A percentile compares a stretch with the other conserved stretches of the same genome.
phyloP scores from a whole-genome alignment of 2,113 vertebrate genomes.

The Theristicus caerulescens region DNA sequence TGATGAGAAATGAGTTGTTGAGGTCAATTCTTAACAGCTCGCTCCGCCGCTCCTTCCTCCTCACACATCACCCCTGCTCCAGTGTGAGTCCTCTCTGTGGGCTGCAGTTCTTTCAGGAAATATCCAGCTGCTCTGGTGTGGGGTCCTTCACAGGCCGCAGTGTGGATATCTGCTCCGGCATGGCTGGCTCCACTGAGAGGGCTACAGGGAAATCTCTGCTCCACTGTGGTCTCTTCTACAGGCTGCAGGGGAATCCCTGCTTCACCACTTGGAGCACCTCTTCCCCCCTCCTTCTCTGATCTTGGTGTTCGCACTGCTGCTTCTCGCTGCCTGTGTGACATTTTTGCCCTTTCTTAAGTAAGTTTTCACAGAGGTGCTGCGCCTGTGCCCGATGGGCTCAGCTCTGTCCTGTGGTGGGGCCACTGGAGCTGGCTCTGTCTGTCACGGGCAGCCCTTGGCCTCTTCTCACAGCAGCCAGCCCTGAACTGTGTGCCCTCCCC shows the following conservation, averaged over 20 bases:
- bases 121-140: no score
- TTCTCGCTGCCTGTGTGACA: neutral
- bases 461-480: neutral
- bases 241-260: neutral
- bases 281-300: neutral
- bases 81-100: neutral
- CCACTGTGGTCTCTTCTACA: neutral
- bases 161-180: neutral
- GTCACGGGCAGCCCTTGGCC: neutral
- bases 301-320: neutral
- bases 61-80: neutral
- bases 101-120: neutral
- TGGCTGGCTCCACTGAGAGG: neutral
- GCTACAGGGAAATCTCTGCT: neutral
- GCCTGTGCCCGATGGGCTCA: neutral
- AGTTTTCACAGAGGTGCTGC: neutral
- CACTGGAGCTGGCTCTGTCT: neutral
- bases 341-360: neutral
- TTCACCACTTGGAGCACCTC: neutral
- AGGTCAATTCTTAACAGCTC: neutral
- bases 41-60: neutral
- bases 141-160: neutral
- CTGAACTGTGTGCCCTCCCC: rapidly evolving
- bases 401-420: no score
- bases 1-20: neutral